Evolutionary conservation across 2,113 vertebrate species (phyloP).

Genomic region (Cyprinodon tularosa): DNA sequence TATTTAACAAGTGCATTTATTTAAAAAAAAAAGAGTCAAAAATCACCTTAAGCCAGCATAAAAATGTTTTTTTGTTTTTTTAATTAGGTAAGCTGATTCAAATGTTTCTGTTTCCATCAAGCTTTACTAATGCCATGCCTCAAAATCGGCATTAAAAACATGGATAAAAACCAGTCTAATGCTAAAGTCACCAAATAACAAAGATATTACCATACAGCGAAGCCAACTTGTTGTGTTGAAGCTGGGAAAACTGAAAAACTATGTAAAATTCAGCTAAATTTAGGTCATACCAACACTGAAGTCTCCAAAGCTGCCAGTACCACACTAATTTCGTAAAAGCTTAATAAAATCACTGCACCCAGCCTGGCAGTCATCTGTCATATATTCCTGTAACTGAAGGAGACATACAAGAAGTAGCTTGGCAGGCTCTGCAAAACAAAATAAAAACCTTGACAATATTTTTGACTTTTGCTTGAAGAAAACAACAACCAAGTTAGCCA

Average conservation of each 20-base stretch:
- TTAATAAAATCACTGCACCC: neutral
- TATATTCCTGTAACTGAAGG: conserved; percentile 34
- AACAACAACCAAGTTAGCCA: conserved; percentile 53
- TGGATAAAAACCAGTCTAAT: too few relatives aligned
- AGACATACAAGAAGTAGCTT: conserved; percentile 43
- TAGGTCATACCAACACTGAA: neutral
- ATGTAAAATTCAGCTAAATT: neutral
- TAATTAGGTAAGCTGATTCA: too few relatives aligned
- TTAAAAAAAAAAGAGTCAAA: too few relatives aligned
- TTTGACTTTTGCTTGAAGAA: conserved; percentile 47
- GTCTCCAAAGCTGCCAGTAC: neutral
- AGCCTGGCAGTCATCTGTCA: conserved; percentile 30
- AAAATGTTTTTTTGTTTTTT: too few relatives aligned
- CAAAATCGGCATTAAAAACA: too few relatives aligned
- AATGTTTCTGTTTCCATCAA: too few relatives aligned
- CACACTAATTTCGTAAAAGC: neutral
- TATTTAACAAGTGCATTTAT: too few relatives aligned
- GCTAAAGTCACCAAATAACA: too few relatives aligned
- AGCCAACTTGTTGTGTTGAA: neutral
- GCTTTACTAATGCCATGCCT: too few relatives aligned
- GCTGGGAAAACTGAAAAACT: neutral
- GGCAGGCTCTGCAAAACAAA: conserved; percentile 43
- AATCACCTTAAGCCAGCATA: too few relatives aligned
- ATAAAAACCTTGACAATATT: conserved; percentile 58
- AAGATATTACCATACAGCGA: too few relatives aligned